Conservation (phyloP, 2,113 vertebrate species). For the Albula glossodonta region DNA sequence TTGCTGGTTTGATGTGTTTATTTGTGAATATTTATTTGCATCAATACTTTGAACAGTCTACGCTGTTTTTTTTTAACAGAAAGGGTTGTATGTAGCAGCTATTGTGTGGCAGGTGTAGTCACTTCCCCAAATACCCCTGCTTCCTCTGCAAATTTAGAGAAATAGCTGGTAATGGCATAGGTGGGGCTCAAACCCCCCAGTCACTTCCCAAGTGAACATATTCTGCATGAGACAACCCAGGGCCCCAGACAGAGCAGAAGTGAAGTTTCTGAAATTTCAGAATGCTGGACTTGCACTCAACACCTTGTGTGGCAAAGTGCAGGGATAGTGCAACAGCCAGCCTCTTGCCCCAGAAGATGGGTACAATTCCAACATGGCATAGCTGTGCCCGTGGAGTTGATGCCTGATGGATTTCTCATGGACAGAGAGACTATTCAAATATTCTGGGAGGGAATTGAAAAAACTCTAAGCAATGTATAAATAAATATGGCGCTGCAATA, state of each 20-base stretch:
- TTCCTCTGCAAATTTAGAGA: not conserved
- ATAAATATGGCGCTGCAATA: no score
- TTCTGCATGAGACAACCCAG: no score
- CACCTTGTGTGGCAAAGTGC: not conserved
- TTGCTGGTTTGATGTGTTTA: no score
- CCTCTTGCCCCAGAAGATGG: not conserved
- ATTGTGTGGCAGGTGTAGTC: not conserved
- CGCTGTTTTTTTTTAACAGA: not conserved
- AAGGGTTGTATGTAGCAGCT: not conserved
- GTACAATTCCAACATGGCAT: not conserved
- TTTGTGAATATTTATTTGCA: no score
- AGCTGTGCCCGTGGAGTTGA: not conserved
- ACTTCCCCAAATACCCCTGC: not conserved
- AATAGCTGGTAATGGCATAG: not conserved
- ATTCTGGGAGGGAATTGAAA: not conserved
- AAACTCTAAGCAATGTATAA: no score
- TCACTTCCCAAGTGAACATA: no score
- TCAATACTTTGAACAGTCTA: no score
- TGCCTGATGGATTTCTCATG: no score
- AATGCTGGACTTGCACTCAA: no score
- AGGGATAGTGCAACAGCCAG: not conserved
- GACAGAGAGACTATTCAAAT: not conserved
- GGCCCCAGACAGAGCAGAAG: no score
- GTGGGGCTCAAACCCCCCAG: no score
- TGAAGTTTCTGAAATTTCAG: no score